phyloP scores from a whole-genome alignment of 2,113 vertebrate genomes.

The Petaurus breviceps region DNA sequence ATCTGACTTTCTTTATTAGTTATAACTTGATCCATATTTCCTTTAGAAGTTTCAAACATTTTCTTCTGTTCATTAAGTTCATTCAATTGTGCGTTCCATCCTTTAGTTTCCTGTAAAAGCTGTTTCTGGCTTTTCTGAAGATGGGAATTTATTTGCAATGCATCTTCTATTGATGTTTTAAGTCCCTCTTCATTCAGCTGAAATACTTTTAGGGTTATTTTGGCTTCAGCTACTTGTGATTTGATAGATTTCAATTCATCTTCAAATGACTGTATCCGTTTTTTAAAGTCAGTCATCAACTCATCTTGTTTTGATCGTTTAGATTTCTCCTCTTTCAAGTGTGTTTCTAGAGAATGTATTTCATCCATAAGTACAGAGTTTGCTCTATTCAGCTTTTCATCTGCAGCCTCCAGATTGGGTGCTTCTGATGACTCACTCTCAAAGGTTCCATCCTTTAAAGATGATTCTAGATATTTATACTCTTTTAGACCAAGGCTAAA shows the following conservation, averaged over 20 bases:
- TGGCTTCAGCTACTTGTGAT: constrained; percentile 93
- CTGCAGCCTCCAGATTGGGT: constrained; percentile 85
- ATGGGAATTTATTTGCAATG: too few species aligned
- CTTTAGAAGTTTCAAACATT: constrained; percentile 86
- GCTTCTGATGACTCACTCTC: constrained; percentile 84
- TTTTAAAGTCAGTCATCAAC: constrained; percentile 87
- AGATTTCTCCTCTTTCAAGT: constrained; percentile 88
- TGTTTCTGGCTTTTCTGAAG: too few species aligned
- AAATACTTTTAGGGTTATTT: too few species aligned
- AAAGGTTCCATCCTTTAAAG: constrained; percentile 84
- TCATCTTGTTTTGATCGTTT: constrained; percentile 87
- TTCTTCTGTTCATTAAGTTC: constrained; percentile 93
- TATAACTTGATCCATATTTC: constrained; percentile 86
- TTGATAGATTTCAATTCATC: constrained; percentile 89
- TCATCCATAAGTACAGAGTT: constrained; percentile 86
- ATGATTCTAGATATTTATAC: constrained; percentile 89
- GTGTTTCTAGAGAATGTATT: constrained; percentile 87
- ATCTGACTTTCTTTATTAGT: constrained; percentile 91
- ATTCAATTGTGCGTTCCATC: constrained; percentile 90
- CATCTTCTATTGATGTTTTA: too few species aligned
- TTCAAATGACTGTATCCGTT: constrained; percentile 87
- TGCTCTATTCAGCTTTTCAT: constrained; percentile 82
- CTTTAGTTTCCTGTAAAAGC: constrained; percentile 92
- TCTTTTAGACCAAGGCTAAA: too few species aligned
- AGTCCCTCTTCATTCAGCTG: too few species aligned